phyloP scores from a whole-genome alignment of 1,140 invertebrate species.

The Heterodera carotae region DNA sequence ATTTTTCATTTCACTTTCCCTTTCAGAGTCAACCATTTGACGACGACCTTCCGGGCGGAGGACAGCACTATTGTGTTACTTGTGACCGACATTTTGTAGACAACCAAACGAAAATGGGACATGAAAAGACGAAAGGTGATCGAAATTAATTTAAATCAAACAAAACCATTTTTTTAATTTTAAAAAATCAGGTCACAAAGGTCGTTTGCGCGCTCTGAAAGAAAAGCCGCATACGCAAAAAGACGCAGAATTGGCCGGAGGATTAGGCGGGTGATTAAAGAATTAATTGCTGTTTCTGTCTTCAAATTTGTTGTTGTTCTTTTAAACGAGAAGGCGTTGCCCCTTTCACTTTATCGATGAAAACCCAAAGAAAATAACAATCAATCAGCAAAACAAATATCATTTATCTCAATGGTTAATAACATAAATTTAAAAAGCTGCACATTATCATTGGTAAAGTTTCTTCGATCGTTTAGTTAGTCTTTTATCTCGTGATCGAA shows the following conservation, averaged over 20 bases:
- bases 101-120: conserved; percentile 29
- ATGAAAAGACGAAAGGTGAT: conserved; percentile 56
- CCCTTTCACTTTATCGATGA: no score
- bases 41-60: conserved; percentile 68
- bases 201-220: conserved; percentile 52
- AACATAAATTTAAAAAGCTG: no score
- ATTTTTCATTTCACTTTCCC: conserved; percentile 39
- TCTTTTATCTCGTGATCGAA: no score
- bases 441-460: no score
- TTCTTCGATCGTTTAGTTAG: no score
- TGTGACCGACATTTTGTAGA: conserved; percentile 65
- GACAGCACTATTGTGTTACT: conserved; percentile 68
- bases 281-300: no score
- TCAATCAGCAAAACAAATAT: no score
- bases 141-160: not conserved
- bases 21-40: conserved; percentile 65
- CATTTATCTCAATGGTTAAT: no score
- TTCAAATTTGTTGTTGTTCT: no score
- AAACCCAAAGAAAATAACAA: no score
- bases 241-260: conserved; percentile 61
- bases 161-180: no score
- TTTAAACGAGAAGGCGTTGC: no score
- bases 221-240: conserved; percentile 55
- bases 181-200: conserved; percentile 57
- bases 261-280: conserved; percentile 43